Evolutionary conservation across 2,888 invertebrate genomes (phyloP).

Genomic region (Drosophila anceps): DNA sequence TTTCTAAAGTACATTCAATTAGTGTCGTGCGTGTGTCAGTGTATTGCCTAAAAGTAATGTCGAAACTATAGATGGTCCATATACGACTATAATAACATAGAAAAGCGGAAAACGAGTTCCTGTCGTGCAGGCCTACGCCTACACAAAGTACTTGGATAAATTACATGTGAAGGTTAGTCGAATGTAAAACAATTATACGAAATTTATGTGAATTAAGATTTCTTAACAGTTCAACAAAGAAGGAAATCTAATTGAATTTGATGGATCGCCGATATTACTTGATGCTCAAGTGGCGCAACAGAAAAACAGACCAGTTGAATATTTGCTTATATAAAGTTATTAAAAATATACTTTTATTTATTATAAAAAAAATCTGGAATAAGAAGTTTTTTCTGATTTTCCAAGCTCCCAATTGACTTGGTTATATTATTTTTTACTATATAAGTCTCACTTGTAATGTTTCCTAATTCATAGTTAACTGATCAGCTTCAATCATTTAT

Average conservation of each 20-base stretch:
- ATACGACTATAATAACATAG: slow-evolving; percentile 91
- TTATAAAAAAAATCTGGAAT: no score
- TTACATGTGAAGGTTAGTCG: slow-evolving; percentile 86
- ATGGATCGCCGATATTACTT: slow-evolving; percentile 92
- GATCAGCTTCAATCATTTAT: background rate
- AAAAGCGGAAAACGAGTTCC: slow-evolving; percentile 90
- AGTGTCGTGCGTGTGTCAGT: no score
- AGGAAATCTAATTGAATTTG: slow-evolving; percentile 89
- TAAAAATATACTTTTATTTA: no score
- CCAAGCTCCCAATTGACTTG: no score
- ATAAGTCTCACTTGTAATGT: background rate
- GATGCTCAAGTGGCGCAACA: slow-evolving; percentile 88
- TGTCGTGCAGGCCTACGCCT: slow-evolving; percentile 95
- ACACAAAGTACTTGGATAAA: slow-evolving; percentile 95
- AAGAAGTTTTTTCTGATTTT: no score
- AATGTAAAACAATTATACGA: rapidly evolving
- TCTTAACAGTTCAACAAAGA: slow-evolving; percentile 88
- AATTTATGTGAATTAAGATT: background rate
- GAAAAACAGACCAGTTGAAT: no score
- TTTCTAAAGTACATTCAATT: background rate
- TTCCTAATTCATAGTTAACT: slow-evolving; percentile 4
- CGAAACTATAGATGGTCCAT: slow-evolving; percentile 90
- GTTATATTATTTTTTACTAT: no score
- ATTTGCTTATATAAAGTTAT: no score
- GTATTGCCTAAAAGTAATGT: slow-evolving; percentile 42